Evolutionary conservation across 2,797 vertebrate species (phyloP).

Genomic region (Pseudochirops corinnae): DNA sequence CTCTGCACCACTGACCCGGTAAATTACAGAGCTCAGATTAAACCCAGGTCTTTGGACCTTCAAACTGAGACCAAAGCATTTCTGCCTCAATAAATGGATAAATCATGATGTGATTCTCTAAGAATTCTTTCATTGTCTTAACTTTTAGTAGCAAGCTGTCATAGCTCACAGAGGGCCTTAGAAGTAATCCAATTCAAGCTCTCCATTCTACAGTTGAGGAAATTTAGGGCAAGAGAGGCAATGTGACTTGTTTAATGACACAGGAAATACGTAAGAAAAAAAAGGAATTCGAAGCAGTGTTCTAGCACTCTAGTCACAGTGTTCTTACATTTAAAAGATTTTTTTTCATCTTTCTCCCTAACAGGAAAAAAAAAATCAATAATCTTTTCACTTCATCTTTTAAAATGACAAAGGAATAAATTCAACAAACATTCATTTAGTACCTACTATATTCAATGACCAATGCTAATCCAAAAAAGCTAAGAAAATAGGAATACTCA

Average conservation of each 20-base stretch:
- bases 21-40: neutral
- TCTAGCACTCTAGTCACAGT: neutral
- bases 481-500: neutral
- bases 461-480: neutral
- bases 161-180: neutral
- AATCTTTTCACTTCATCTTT: neutral
- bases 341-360: neutral
- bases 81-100: neutral
- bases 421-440: neutral
- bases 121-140: no score
- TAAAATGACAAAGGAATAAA: neutral
- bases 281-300: neutral
- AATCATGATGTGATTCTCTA: neutral
- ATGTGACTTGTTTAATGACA: neutral
- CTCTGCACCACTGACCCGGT: neutral
- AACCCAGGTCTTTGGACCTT: neutral
- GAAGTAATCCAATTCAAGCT: neutral
- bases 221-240: neutral
- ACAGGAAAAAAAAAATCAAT: neutral
- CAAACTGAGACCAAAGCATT: neutral
- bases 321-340: neutral
- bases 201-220: neutral
- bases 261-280: neutral
- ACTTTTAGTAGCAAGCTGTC: neutral
- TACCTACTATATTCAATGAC: neutral